phyloP scores from a whole-genome alignment of 2,113 vertebrate genomes.

The Thermophis baileyi region DNA sequence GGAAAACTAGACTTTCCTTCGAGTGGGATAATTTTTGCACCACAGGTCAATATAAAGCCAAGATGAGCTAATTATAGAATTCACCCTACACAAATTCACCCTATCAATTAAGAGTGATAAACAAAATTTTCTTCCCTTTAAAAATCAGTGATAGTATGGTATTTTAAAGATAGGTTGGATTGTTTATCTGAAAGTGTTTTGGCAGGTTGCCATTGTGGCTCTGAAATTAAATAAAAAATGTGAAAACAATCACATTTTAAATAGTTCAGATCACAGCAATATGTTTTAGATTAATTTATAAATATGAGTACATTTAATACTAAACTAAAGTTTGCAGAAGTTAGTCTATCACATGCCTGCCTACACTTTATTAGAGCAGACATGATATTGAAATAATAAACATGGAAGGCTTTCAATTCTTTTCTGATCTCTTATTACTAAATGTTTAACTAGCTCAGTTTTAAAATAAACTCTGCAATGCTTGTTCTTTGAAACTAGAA shows the following conservation, averaged over 20 bases:
- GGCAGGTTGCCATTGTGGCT: conserved; percentile 71
- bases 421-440: conserved; percentile 75
- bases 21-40: conserved; percentile 22
- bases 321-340: conserved; percentile 71
- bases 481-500: conserved; percentile 75
- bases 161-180: conserved; percentile 67
- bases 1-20: background rate
- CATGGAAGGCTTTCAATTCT: conserved; percentile 69
- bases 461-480: conserved; percentile 74
- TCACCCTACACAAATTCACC: conserved; percentile 73
- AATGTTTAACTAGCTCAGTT: conserved; percentile 71
- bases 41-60: conserved; percentile 63
- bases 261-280: conserved; percentile 67
- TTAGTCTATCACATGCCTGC: conserved; percentile 66
- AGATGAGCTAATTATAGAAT: conserved; percentile 68
- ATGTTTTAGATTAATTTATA: conserved; percentile 80
- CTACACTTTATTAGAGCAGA: conserved; percentile 76
- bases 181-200: conserved; percentile 72
- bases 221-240: conserved; percentile 74
- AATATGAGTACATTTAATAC: conserved; percentile 76
- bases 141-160: conserved; percentile 59
- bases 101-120: conserved; percentile 70
- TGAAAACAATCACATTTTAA: conserved; percentile 72
- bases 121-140: conserved; percentile 37
- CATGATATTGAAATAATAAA: conserved; percentile 81